These are phyloP conservation scores for Casuarius casuarius DNA, from an alignment of 2,113 vertebrate species.

Conservation along the genomic window DNA sequence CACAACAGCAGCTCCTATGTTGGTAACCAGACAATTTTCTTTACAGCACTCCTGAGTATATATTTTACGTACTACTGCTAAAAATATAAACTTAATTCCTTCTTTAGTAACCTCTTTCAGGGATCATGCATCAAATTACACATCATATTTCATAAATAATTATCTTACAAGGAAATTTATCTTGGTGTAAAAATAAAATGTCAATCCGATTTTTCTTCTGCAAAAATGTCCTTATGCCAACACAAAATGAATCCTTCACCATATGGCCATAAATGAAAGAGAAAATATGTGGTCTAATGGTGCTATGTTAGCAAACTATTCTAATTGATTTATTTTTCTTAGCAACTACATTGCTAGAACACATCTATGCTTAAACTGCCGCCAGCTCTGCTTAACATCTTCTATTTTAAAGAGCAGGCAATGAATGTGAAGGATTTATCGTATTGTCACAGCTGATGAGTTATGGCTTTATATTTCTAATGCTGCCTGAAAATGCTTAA, in stretches of 20 bases:
- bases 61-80: conserved; percentile 42
- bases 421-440: background rate
- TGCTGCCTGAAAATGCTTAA: background rate
- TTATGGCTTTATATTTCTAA: background rate
- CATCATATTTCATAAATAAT: conserved; percentile 58
- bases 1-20: background rate
- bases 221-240: conserved; percentile 24
- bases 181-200: conserved; percentile 61
- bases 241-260: conserved; percentile 44
- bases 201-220: conserved; percentile 54
- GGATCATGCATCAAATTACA: conserved; percentile 28
- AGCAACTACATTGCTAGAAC: background rate
- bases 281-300: conserved; percentile 37
- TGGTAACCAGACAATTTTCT: conserved; percentile 30
- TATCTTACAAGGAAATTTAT: conserved; percentile 57
- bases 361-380: background rate
- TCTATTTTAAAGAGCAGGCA: background rate
- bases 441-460: background rate
- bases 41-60: background rate
- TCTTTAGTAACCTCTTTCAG: conserved; percentile 53
- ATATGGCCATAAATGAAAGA: conserved; percentile 36
- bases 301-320: conserved; percentile 48
- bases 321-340: conserved; percentile 58
- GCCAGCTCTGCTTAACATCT: background rate
- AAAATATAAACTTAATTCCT: conserved; percentile 38